Evolutionary conservation across 2,113 vertebrate genomes (phyloP).

Genomic region (Nettapus auritus): DNA sequence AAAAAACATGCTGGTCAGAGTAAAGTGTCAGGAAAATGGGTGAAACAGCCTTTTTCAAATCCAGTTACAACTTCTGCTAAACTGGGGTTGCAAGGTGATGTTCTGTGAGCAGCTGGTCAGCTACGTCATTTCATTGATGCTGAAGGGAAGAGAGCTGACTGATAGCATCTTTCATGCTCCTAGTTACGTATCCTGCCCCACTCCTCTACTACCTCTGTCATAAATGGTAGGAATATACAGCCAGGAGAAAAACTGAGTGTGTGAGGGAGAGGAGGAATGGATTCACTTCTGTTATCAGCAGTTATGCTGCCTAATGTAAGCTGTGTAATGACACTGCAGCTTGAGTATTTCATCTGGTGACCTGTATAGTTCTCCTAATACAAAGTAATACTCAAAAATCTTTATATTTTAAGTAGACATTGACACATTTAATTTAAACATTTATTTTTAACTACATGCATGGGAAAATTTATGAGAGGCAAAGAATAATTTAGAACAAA

Average conservation of each 20-base stretch:
- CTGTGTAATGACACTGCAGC: background rate
- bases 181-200: background rate
- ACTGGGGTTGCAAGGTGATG: accelerated
- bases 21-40: background rate
- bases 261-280: background rate
- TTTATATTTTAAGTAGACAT: background rate
- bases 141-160: background rate
- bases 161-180: background rate
- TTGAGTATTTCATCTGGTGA: background rate
- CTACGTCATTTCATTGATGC: accelerated
- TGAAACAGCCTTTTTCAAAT: background rate
- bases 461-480: background rate
- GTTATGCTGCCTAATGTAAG: background rate
- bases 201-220: background rate
- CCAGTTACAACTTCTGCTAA: background rate
- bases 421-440: background rate
- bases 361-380: background rate
- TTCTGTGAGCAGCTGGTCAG: background rate
- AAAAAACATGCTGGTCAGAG: background rate
- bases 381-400: background rate
- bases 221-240: background rate
- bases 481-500: background rate
- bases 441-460: background rate
- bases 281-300: background rate
- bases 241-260: background rate